Base-by-base conservation (phyloP, 2,113 vertebrate genomes). In the Dolichotis patagonum region DNA sequence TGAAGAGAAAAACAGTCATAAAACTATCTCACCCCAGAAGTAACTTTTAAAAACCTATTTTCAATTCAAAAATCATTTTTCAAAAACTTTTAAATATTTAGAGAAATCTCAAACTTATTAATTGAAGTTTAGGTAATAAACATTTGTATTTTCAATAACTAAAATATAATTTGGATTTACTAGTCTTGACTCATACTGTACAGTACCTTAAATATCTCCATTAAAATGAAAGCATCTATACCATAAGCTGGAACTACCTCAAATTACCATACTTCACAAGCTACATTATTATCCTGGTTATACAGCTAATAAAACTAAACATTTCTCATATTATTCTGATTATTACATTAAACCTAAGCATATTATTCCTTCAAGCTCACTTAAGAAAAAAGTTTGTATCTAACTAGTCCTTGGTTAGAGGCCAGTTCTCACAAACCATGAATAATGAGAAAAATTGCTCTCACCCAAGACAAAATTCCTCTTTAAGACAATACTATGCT, bases 191-290 rank as follows among this genome's bases (percentile, higher is more conserved):
- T 86, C n/a, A n/a, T 46, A 69, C 92, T 95, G 52, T 86, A 88
- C 22, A 91, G 46, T 91, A 89, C 28, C 13, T 71, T 67, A 86
- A 93, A 38, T 38, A 96, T 67, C 84, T 96, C 89, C 71, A 56
- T 77, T 54, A 73, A 90, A 85, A 43, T 22, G 7, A 81, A 1
- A 32, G 1, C 17, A 43, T 32, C 80, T 96, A 43, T 7, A 9
- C 22, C 16, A 11, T 13, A 49, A 32, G 30, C 65, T 92, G 75
- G 90, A 96, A 62, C 30, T 77, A n/a, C 22, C 94, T 86, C 93
- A 95, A 63, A 86, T 24, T 41, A 93, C 84, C 62, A 63, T 85
- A 88, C 85, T 84, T 71, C 84, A 49, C 24, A 94, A 83, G 63
- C 32, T 35, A 85, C 38, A 81, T 3, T 1, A 0, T 93, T 26